Percentiles rank a stretch among this genome's conserved stretches.
These are phyloP conservation scores for Ips typographus DNA, from an alignment of 1,140 invertebrate species.

Conservation along the genomic window DNA sequence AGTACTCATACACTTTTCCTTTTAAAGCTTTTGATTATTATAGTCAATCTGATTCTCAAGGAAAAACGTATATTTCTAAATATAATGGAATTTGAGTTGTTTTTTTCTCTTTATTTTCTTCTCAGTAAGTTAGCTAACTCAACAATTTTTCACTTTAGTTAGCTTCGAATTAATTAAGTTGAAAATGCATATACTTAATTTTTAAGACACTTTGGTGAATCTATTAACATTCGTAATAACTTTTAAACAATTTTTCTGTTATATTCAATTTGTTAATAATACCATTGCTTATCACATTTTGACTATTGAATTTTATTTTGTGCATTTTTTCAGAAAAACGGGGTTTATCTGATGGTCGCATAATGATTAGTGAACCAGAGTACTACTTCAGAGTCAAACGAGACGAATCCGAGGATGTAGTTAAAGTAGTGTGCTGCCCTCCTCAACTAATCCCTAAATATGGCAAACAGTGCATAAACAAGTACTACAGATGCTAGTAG, in stretches of 20 bases:
- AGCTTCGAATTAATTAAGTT: no score
- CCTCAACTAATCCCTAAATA: neutral
- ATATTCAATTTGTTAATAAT: no score
- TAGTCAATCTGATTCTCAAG: neutral
- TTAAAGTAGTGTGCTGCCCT: constrained; percentile 8
- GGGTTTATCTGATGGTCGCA: neutral
- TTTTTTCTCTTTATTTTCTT: no score
- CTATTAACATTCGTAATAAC: neutral
- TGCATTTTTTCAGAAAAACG: constrained; percentile 16
- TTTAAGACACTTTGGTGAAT: neutral
- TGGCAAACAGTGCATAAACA: constrained; percentile 6
- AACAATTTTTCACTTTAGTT: no score
- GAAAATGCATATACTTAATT: no score
- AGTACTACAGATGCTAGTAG: no score
- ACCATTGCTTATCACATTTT: neutral
- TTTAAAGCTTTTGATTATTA: neutral
- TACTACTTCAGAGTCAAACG: constrained; percentile 13
- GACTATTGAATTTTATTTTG: neutral
- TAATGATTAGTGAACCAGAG: constrained; percentile 1
- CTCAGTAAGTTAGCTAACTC: no score
- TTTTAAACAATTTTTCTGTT: neutral
- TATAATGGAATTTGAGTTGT: no score
- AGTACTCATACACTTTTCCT: no score
- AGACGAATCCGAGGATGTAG: neutral
- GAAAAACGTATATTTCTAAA: no score